Evolutionary conservation across 35 echinoderm and acorn worm species (phyloP).

Genomic region (Anneissia japonica): DNA sequence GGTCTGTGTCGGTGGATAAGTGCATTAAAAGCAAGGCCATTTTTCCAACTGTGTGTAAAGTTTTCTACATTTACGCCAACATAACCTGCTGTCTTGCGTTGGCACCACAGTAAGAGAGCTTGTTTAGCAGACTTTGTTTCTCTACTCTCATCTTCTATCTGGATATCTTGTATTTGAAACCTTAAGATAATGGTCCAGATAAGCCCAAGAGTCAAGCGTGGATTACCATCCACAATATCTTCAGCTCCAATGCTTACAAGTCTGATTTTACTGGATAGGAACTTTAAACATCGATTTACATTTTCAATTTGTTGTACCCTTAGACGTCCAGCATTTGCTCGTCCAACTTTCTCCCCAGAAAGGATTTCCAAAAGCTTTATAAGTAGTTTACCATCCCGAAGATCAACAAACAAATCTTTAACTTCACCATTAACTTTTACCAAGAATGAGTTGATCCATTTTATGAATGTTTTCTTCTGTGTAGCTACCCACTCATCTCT

Average conservation of each 20-base stretch:
- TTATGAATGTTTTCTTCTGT: slow-evolving; percentile 97
- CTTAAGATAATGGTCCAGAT: slow-evolving; percentile 97
- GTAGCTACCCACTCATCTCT: slow-evolving; percentile 69
- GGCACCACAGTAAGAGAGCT: slow-evolving; percentile 84
- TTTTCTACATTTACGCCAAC: slow-evolving; percentile 69
- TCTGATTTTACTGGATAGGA: slow-evolving; percentile 89
- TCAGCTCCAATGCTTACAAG: slow-evolving; percentile 96
- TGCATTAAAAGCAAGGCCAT: slow-evolving; percentile 85
- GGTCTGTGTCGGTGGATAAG: slow-evolving; percentile 87
- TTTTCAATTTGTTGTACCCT: slow-evolving; percentile 92
- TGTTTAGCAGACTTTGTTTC: slow-evolving; percentile 78
- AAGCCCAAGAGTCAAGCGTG: slow-evolving; percentile 69
- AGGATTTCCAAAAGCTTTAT: slow-evolving; percentile 78
- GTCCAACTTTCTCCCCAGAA: slow-evolving; percentile 77
- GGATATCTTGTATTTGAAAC: slow-evolving; percentile 96
- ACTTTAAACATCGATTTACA: slow-evolving; percentile 74
- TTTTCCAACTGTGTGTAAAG: slow-evolving; percentile 89
- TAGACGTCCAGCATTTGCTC: slow-evolving; percentile 57
- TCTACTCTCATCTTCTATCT: slow-evolving; percentile 72
- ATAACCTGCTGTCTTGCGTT: slow-evolving; percentile 85
- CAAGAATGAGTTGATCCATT: slow-evolving; percentile 93
- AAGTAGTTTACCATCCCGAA: slow-evolving; percentile 78
- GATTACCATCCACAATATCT: slow-evolving; percentile 91
- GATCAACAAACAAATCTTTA: slow-evolving; percentile 70
- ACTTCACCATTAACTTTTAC: slow-evolving; percentile 83